Evolutionary conservation across 1,140 invertebrate genomes (phyloP).

Genomic region (Bombus difficillimus): DNA sequence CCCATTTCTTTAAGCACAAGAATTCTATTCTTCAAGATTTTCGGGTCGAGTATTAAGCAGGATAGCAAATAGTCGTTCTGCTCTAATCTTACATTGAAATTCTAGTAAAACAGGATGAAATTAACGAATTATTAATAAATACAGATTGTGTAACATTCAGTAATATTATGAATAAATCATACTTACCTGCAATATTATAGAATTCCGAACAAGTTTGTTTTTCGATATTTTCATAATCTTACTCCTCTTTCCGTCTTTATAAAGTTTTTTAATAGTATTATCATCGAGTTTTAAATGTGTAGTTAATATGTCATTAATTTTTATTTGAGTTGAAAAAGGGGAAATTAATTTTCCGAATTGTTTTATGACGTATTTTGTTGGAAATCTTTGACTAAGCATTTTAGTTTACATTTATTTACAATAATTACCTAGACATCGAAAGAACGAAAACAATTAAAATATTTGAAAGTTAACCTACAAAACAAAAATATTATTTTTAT

Average conservation of each 20-base stretch:
- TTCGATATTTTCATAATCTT: not conserved
- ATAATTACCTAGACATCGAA: not conserved
- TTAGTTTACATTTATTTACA: not conserved
- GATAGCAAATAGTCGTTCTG: not conserved
- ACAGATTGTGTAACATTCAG: not conserved
- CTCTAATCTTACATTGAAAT: not conserved
- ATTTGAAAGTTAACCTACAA: not conserved
- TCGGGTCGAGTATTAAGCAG: not conserved
- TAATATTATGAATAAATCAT: not conserved
- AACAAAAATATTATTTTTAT: not conserved
- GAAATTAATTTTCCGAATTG: not conserved
- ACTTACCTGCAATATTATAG: constrained; percentile 1
- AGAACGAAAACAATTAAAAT: not conserved
- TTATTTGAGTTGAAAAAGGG: not conserved
- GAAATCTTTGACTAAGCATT: not conserved
- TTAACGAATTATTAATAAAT: not conserved
- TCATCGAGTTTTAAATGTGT: constrained; percentile 28
- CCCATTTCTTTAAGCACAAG: constrained; percentile 66
- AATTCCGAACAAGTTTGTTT: constrained; percentile 20
- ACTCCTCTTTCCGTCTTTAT: rapidly evolving
- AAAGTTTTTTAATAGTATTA: not conserved
- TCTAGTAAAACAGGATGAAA: not conserved
- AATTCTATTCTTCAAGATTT: constrained; percentile 54
- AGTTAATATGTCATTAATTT: not conserved
- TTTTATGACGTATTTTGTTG: not conserved